Percentiles rank a stretch among this genome's conserved stretches.
Conservation (phyloP, 2,888 invertebrate species). For the Watsonalla cultraria region DNA sequence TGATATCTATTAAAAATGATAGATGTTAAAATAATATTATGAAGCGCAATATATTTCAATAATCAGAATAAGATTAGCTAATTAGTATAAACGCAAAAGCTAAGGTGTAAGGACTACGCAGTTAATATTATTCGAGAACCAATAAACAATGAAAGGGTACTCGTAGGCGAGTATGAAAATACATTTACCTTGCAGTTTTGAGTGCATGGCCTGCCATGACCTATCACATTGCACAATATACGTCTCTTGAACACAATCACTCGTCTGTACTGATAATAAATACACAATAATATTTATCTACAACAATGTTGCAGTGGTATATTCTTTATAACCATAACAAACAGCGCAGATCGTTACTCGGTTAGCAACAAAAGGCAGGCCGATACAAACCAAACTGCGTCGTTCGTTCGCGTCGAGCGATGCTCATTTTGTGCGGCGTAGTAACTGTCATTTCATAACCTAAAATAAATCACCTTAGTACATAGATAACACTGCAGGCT, state of each 20-base stretch:
- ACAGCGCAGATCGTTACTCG: conserved; percentile 61
- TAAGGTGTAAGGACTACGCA: too few relatives aligned
- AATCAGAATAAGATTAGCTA: too few relatives aligned
- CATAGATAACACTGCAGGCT: conserved; percentile 10
- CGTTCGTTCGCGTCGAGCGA: conserved; percentile 45
- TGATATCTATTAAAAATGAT: too few relatives aligned
- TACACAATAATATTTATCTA: conserved; percentile 3
- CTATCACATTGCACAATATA: conserved; percentile 12
- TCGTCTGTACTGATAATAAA: not conserved
- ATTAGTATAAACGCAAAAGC: too few relatives aligned
- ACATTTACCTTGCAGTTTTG: not conserved
- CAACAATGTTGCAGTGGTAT: conserved; percentile 32
- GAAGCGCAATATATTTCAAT: too few relatives aligned
- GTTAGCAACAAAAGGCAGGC: conserved; percentile 70
- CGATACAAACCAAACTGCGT: conserved; percentile 60
- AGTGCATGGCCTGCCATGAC: conserved; percentile 18
- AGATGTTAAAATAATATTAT: too few relatives aligned
- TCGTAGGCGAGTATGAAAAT: not conserved
- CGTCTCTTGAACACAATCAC: not conserved
- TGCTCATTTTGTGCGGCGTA: conserved; percentile 58
- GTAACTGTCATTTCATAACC: conserved; percentile 58
- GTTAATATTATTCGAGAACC: too few relatives aligned
- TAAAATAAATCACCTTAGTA: conserved; percentile 37
- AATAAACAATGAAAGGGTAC: not conserved
- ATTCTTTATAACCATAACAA: conserved; percentile 13